Conservation (phyloP, 53 echinoderm and acorn worm species). For the Apostichopus leukothele region DNA sequence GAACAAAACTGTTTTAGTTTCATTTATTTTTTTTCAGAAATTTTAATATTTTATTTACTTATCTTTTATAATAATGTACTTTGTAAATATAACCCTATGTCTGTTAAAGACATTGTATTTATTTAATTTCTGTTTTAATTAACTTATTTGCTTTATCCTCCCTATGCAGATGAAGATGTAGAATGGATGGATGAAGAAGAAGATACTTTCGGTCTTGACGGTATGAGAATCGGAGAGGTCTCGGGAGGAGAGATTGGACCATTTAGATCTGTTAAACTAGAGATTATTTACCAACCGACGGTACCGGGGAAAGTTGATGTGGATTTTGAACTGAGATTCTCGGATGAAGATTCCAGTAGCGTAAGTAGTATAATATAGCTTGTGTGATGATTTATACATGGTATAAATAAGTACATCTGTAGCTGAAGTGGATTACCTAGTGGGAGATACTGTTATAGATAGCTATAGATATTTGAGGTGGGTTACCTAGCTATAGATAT, state of each 20-base stretch:
- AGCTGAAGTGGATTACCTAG: no score
- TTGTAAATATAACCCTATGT: no score
- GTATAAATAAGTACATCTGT: no score
- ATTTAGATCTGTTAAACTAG: constrained; percentile 86
- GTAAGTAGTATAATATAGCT: constrained; percentile 50
- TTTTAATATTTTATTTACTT: no score
- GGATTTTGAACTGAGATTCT: constrained; percentile 92
- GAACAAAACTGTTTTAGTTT: no score
- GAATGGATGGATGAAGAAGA: constrained; percentile 43
- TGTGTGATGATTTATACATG: no score
- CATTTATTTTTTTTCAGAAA: no score
- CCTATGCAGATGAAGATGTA: constrained; percentile 36
- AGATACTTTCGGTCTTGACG: constrained; percentile 65
- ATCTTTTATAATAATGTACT: no score
- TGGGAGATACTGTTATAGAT: no score
- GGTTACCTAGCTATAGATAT: no score
- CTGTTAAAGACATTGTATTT: no score
- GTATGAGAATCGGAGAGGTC: constrained; percentile 78
- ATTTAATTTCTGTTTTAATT: not conserved
- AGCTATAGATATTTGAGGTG: no score
- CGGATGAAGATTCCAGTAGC: constrained; percentile 74
- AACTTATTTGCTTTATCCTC: not conserved
- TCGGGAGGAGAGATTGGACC: constrained; percentile 69
- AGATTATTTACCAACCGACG: constrained; percentile 84
- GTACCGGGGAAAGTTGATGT: constrained; percentile 92